Evolutionary conservation across 1,140 invertebrate genomes (phyloP), one percentile per base, ranked within the genome.

Genomic region (Colletes gigas): DNA sequence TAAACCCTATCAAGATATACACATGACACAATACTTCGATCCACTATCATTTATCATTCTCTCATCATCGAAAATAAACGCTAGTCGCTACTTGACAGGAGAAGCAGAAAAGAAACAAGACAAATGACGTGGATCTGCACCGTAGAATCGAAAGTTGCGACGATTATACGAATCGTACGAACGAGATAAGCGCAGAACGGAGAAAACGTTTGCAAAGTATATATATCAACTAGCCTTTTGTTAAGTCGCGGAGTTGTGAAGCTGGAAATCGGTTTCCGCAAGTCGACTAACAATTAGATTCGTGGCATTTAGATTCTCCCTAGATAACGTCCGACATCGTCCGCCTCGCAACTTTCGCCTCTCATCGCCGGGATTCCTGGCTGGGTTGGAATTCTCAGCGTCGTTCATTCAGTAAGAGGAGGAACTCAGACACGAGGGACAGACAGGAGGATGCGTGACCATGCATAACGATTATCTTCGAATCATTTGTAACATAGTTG

Each of bases 321-420:
- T 47, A 15, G 78, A 80, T 80, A 80, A 74, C 21, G 70, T 67
- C 70, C n/a, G 21, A 74, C 70, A 50, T 73, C 69, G 77, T 73
- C 69, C 19, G n/a, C 21, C 69, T 73, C 62, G 50, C 72, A 80
- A 80, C 78, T 80, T 80, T 80, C 67, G 47, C 68, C 52, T 8
- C 14, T 62, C 59, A 14, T 67, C 50, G 10, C 21, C 39, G 50
- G n/a, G 71, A 47, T 44, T 60, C 70, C 44, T n/a, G 55, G n/a
- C 44, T 41, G 65, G 30, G n/a, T 54, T 50, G 62, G 19, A 30
- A 69, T 78, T 70, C 75, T 67, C 55, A 14, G 65, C 57, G 15
- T 60, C 57, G 66, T 78, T 78, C 75, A 62, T 78, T 78, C 66
- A 62, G 55, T 57, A 78, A 62, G 75, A 70, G 50, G 50, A 66